A percentile compares a stretch with the other conserved stretches of the same genome.
These are phyloP conservation scores for Macropis europaea DNA, from an alignment of 2,888 invertebrate genomes.

Conservation along the genomic window DNA sequence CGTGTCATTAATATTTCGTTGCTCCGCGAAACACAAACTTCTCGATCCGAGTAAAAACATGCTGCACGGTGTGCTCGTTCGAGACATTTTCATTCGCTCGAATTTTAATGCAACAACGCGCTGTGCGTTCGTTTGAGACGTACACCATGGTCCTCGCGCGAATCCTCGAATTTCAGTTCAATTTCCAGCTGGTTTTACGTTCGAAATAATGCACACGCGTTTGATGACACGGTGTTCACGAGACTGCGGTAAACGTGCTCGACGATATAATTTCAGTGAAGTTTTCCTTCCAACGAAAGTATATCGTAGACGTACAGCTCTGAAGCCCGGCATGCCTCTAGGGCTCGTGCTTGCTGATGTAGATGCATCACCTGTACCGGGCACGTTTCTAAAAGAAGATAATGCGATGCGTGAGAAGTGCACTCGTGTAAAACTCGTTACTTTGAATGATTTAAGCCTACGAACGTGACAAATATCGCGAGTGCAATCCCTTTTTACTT, in stretches of 20 bases:
- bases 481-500: neutral
- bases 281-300: conserved; percentile 29
- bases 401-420: conserved; percentile 25
- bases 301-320: conserved; percentile 4
- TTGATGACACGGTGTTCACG: neutral
- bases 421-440: conserved; percentile 32
- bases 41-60: no score
- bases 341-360: conserved; percentile 29
- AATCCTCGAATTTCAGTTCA: neutral
- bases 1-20: conserved; percentile 34
- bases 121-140: neutral
- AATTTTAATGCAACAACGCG: neutral
- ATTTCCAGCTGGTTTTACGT: neutral
- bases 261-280: conserved; percentile 9
- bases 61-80: no score
- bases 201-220: neutral
- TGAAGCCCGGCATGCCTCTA: conserved; percentile 16
- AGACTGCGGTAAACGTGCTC: conserved; percentile 14
- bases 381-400: conserved; percentile 23
- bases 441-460: neutral
- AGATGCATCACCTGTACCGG: conserved; percentile 22
- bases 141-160: neutral
- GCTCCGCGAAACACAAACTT: neutral
- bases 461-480: conserved; percentile 9
- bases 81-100: neutral